phyloP scores from a whole-genome alignment of 2,888 invertebrate species.

The Meghimatium bilineatum region DNA sequence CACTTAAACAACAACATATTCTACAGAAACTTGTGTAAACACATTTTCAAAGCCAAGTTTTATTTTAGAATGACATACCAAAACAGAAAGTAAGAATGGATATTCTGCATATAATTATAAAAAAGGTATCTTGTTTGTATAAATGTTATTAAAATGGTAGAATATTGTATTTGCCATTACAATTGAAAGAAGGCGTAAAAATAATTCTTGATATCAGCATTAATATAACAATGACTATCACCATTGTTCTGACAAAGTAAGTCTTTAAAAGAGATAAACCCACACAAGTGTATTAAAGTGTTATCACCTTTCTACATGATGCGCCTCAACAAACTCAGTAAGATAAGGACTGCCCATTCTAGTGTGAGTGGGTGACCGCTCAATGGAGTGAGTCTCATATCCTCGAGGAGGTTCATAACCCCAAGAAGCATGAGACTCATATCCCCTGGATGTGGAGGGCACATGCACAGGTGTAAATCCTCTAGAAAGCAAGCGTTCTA shows the following conservation, averaged over 20 bases:
- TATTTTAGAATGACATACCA: too few species aligned
- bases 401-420: slow-evolving; percentile 26
- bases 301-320: slow-evolving; percentile 41
- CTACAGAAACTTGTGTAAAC: too few species aligned
- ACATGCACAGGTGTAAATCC: slow-evolving; percentile 29
- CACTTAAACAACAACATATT: too few species aligned
- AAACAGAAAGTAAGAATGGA: too few species aligned
- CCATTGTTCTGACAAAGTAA: neutral
- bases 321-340: slow-evolving; percentile 37
- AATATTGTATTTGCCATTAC: too few species aligned
- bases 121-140: too few species aligned
- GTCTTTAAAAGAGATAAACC: slow-evolving; percentile 6
- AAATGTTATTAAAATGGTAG: too few species aligned
- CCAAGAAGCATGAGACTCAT: slow-evolving; percentile 29
- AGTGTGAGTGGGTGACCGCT: slow-evolving; percentile 28
- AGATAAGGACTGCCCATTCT: slow-evolving; percentile 39
- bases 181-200: too few species aligned
- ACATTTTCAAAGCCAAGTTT: too few species aligned
- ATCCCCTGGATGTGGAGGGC: slow-evolving; percentile 24
- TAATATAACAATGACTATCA: neutral
- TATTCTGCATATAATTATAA: too few species aligned
- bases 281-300: slow-evolving; percentile 12
- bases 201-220: neutral
- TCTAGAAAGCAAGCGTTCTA: slow-evolving; percentile 14
- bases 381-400: slow-evolving; percentile 33